A percentile compares a stretch with the other conserved stretches of the same genome.
phyloP scores from a whole-genome alignment of 2,888 invertebrate species.

The Drosophila hamatofila region DNA sequence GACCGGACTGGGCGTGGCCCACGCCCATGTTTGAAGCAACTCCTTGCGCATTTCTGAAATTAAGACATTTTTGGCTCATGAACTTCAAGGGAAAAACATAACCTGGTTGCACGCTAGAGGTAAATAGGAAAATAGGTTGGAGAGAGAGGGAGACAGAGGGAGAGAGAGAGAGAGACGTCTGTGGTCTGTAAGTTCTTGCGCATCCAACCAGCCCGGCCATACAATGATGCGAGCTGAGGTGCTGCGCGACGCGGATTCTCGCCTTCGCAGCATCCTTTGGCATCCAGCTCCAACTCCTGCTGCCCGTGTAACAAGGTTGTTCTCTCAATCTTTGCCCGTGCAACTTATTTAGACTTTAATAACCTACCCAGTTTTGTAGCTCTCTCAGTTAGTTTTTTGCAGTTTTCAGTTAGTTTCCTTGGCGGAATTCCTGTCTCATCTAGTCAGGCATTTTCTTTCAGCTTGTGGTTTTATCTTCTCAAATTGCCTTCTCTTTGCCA shows the following conservation, averaged over 20 bases:
- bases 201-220: not conserved
- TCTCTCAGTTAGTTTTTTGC: not conserved
- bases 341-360: constrained; percentile 15
- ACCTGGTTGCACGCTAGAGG: constrained; percentile 41
- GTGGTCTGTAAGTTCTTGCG: not conserved
- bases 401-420: not conserved
- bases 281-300: too few relatives aligned
- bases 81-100: constrained; percentile 67
- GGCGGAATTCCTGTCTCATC: not conserved
- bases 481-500: not conserved
- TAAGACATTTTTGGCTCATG: constrained; percentile 71
- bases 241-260: not conserved
- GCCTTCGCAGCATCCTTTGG: not conserved
- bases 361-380: not conserved
- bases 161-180: not conserved
- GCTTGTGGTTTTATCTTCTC: not conserved
- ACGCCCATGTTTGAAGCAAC: not conserved
- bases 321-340: constrained; percentile 1
- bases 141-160: not conserved
- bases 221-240: not conserved
- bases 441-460: not conserved
- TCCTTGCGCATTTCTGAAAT: constrained; percentile 59
- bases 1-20: not conserved
- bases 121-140: not conserved
- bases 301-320: not conserved